Base-by-base conservation (phyloP, 2,888 invertebrate genomes). In the Drosophila affinis region DNA sequence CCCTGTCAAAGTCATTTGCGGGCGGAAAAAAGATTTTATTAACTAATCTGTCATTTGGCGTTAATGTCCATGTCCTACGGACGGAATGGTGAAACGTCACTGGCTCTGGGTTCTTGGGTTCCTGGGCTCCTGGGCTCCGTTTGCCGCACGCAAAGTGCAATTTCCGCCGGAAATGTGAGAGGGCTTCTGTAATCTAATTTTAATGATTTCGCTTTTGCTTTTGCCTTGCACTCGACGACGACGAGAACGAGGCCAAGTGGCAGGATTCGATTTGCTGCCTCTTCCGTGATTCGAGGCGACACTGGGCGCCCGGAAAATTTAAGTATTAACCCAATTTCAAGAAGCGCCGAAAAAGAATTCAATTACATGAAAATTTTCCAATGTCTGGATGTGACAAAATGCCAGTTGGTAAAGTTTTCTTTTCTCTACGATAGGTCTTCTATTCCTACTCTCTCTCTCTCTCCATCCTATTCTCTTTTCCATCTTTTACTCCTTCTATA, bases 81-180 rank as follows among this genome's bases (percentile, higher is more conserved):
- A 39, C 39, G 14, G 34, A 34, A 34, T 14, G 39, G 14, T 46
- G 27, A 59, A 64, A 70, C 52, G 71, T 72, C 56, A 72, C 49
- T 55, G 45, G 47, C 45, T 49, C 32, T 53, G 24, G 64, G 24
- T 24, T 62, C 51, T 27, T 65, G 17, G 10, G 48, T 5, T 18
- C 29, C 14, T 34, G n/a, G 47, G 18, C 53, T 12, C 47, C 49
- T 49, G 14, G 39, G 39, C 2, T 39, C 39, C 39, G 39, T 5
- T 39, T 39, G 76, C 65, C 68, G 82, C 73, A 76, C 67, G 77
- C 79, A 85, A 81, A 89, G 85, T 85, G 89, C 85, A 85, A 85
- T 85, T 85, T 85, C 85, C 85, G 85, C 62, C 89, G 85, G 85
- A 85, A 85, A 85, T 85, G 85, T 85, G 88, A 85, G 89, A 87